Conservation (phyloP, 1,140 invertebrate genomes). For the Atopsyche davidsoni region DNA sequence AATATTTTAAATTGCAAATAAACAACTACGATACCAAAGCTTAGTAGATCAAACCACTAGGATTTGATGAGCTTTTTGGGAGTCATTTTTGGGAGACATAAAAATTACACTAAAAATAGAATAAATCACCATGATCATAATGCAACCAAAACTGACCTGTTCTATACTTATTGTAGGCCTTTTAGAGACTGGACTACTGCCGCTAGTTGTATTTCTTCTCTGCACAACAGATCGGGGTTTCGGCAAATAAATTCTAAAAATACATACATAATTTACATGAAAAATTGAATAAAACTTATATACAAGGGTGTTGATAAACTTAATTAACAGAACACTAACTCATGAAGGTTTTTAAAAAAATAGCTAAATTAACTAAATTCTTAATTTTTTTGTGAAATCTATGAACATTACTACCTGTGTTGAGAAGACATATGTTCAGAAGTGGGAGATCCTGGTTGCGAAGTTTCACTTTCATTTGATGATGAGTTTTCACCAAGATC, state of each 20-base stretch:
- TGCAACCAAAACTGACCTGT: slow-evolving; percentile 43
- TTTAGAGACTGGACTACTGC: slow-evolving; percentile 66
- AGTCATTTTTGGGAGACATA: no score
- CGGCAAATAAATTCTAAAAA: slow-evolving; percentile 58
- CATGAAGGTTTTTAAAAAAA: no score
- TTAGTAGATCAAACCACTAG: no score
- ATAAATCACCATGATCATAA: no score
- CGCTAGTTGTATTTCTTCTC: slow-evolving; percentile 81
- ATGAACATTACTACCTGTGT: slow-evolving; percentile 17
- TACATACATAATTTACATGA: slow-evolving; percentile 16
- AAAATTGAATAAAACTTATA: neutral
- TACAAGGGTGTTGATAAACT: neutral
- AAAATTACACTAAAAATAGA: no score
- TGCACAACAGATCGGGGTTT: slow-evolving; percentile 67
- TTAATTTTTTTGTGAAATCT: neutral
- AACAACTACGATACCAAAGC: no score
- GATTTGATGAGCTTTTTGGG: no score
- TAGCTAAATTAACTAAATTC: neutral
- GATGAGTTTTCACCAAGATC: slow-evolving; percentile 40
- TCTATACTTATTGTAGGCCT: slow-evolving; percentile 60
- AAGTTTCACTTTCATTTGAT: slow-evolving; percentile 26
- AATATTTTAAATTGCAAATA: no score
- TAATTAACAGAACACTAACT: slow-evolving; percentile 2
- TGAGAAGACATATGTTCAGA: slow-evolving; percentile 26
- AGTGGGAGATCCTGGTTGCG: slow-evolving; percentile 19